Base-by-base conservation (phyloP, 2,113 vertebrate species). In the Thalassoma bifasciatum region DNA sequence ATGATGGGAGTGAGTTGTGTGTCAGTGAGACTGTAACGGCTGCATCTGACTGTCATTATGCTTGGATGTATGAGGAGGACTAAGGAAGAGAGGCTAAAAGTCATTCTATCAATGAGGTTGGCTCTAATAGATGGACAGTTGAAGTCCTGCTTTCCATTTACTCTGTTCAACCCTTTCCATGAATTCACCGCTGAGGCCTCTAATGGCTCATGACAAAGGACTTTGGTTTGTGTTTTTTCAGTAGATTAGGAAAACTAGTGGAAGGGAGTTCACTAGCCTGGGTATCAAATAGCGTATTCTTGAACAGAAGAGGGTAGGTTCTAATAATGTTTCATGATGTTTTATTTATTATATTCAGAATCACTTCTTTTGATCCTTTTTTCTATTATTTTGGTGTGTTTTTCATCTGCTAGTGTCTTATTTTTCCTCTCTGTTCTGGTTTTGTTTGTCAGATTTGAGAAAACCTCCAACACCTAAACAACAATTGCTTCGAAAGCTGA, bases 101-200 rank as follows among this genome's bases (percentile, higher is more conserved):
- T 84, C 85, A 79, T 81, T 87, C 72, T 81, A 75, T 90, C 83
- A 81, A 81, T 83, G 69, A 88, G 79, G 62, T 89, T 89, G 87
- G 85, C 73, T 58, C 72, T 86, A 87, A 90, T 87, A 79, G 68
- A 86, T 81, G 87, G 79, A 82, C 76, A 68, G 81, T 77, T 82
- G 69, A 80, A 75, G 82, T 87, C 81, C 76, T 74, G 80, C 68
- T 82, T 78, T 89, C 79, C 77, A 88, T 86, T 86, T 68, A 83
- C 69, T 73, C 75, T 36, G 54, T 61, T 58, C 17, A 62, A 56
- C 59, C 79, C 70, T 36, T 49, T 60, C 60, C 72, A 71, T 75
- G 26, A 68, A 69, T 72, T 53, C 22, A 38, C 52, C 10, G 44
- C 70, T 81, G 56, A 78, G 65, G 71, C 77, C 64, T 60, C 47